Evolutionary conservation across 2,113 vertebrate species (phyloP).

Genomic region (Xenotilapia leptura): DNA sequence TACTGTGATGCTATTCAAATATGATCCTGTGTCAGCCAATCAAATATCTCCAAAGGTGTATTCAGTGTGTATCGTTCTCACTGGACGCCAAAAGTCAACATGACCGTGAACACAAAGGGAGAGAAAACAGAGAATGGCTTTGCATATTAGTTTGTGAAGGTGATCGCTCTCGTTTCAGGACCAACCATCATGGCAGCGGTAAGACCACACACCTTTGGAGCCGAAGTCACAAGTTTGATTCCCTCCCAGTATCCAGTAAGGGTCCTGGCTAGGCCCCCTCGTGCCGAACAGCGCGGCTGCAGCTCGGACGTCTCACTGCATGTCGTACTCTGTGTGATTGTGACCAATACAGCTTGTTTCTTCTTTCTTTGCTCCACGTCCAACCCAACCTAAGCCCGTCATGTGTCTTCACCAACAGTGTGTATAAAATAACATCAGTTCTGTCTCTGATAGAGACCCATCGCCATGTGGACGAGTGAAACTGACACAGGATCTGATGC

Average conservation of each 20-base stretch:
- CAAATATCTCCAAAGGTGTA: accelerated
- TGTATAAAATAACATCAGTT: neutral
- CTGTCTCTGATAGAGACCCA: neutral
- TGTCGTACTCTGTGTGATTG: neutral
- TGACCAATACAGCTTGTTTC: neutral
- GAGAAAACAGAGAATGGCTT: conserved; percentile 18
- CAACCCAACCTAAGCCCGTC: neutral
- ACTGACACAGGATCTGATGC: neutral
- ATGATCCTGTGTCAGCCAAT: neutral
- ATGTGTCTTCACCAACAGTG: neutral
- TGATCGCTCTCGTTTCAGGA: neutral
- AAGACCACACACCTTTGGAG: neutral
- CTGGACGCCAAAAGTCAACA: neutral
- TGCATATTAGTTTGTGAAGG: conserved; percentile 40
- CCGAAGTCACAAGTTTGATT: neutral
- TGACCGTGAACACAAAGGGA: neutral
- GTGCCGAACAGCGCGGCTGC: accelerated
- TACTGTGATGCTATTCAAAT: neutral
- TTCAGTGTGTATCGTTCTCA: neutral
- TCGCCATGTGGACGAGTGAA: neutral
- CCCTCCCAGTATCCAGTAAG: neutral
- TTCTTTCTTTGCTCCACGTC: neutral
- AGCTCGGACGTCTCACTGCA: neutral
- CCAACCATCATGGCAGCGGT: neutral
- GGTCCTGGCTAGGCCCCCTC: neutral